phyloP scores from a whole-genome alignment of 2,113 vertebrate genomes.

The Scortum barcoo region DNA sequence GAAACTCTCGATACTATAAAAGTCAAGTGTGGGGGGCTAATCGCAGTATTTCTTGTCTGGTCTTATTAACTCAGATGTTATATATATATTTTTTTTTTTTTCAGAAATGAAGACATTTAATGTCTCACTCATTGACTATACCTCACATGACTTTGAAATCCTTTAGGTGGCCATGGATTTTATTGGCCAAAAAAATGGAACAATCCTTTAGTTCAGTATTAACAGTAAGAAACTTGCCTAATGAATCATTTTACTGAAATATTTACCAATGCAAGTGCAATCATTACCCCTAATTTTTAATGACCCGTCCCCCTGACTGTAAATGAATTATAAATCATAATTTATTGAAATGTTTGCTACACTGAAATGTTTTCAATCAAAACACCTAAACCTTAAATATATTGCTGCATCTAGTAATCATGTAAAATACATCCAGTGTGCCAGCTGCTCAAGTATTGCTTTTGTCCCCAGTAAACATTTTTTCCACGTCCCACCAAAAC shows the following conservation, averaged over 20 bases:
- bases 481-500: neutral
- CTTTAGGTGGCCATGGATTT: neutral
- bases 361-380: conserved; percentile 14
- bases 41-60: neutral
- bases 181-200: neutral
- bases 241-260: neutral
- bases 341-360: conserved; percentile 62
- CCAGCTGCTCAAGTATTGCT: neutral
- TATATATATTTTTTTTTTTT: too few relatives aligned
- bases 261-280: neutral
- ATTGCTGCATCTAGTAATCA: neutral
- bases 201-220: neutral
- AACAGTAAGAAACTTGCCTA: neutral
- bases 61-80: neutral
- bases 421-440: neutral
- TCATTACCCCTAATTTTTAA: neutral
- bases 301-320: conserved; percentile 18
- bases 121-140: neutral
- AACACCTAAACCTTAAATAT: conserved; percentile 21
- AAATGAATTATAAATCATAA: conserved; percentile 63
- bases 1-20: neutral
- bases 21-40: conserved; percentile 15
- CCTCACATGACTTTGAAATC: neutral
- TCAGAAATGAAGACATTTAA: conserved; percentile 21
- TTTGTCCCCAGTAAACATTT: conserved; percentile 23